Base-by-base conservation (phyloP, 2,888 invertebrate genomes). In the Automeris io region DNA sequence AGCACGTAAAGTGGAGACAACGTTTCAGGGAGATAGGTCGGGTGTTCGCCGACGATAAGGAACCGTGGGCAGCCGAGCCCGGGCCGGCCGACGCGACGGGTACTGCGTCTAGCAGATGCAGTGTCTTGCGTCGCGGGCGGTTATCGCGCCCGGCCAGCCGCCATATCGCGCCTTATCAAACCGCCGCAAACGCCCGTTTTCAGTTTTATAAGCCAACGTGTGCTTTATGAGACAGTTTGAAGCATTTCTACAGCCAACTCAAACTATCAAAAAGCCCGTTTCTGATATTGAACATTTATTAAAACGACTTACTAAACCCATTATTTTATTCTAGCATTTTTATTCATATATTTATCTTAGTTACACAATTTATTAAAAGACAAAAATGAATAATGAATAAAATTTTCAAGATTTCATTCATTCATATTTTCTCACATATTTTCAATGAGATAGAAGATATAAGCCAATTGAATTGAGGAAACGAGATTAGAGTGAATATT, bases 141-240 rank as follows among this genome's bases (percentile, higher is more conserved):
- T 66, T 74, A 74, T 74, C 74, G 55, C 59, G 33, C 44, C 49
- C 64, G 57, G 64, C 69, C 73, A 74, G 61, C 60, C 71, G 65
- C 58, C 61, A 57, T 68, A 69, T 67, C 63, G 56, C 56, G 57
- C 50, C 54, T 58, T 68, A 70, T 69, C 70, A 63, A 60, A 40
- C 54, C 64, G 38, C 46, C 42, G 40, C 51, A 51, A 49, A 33
- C 52, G 48, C 46, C 44, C 40, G 47, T 45, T 49, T 47, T 42
- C 43, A 49, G 42, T 53, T 53, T 53, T 53, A 53, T 49, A 49
- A 44, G 46, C 37, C 32, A 39, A 43, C 42, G 42, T 46, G 44
- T 42, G 45, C 25, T 43, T 37, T 35, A 43, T 21, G 34, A 22
- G 39, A 39, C 34, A 39, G 39, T 39, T 39, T 39, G 34, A 39